phyloP scores from a whole-genome alignment of 2,888 invertebrate species.

The Lepidocyrtoides sp. region DNA sequence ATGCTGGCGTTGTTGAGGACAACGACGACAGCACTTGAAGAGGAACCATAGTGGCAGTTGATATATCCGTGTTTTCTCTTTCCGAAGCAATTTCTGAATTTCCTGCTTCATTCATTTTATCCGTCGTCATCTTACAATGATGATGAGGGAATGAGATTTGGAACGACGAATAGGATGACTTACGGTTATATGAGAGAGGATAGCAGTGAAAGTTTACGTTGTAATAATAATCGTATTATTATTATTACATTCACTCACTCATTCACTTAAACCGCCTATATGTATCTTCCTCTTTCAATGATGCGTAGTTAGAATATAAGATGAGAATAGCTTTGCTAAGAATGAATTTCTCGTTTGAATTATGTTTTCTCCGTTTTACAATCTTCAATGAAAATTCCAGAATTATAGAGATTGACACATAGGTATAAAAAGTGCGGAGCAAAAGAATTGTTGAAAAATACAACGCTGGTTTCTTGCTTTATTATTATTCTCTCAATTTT shows the following conservation, averaged over 20 bases:
- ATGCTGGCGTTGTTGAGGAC: slow-evolving; percentile 46
- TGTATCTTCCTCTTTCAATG: not conserved
- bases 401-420: not conserved
- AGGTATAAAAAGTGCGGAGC: not conserved
- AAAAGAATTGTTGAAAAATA: too few relatives aligned
- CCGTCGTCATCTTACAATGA: slow-evolving; percentile 24
- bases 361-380: slow-evolving; percentile 32
- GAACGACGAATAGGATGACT: not conserved
- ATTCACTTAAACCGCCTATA: slow-evolving; percentile 1
- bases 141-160: not conserved
- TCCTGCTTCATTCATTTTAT: slow-evolving; percentile 62
- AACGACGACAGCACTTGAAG: slow-evolving; percentile 40
- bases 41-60: slow-evolving; percentile 3
- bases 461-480: not conserved
- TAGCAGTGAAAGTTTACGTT: slow-evolving; percentile 57
- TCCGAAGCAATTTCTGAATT: slow-evolving; percentile 3
- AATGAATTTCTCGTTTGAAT: slow-evolving; percentile 1
- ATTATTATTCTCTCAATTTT: not conserved
- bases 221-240: slow-evolving; percentile 69
- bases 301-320: not conserved
- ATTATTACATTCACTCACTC: slow-evolving; percentile 47
- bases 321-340: not conserved
- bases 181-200: slow-evolving; percentile 28
- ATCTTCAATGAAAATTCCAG: slow-evolving; percentile 39
- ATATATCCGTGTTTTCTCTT: not conserved